Evolutionary conservation across 2,888 invertebrate genomes (phyloP).

Genomic region (Cephus pygmeus): DNA sequence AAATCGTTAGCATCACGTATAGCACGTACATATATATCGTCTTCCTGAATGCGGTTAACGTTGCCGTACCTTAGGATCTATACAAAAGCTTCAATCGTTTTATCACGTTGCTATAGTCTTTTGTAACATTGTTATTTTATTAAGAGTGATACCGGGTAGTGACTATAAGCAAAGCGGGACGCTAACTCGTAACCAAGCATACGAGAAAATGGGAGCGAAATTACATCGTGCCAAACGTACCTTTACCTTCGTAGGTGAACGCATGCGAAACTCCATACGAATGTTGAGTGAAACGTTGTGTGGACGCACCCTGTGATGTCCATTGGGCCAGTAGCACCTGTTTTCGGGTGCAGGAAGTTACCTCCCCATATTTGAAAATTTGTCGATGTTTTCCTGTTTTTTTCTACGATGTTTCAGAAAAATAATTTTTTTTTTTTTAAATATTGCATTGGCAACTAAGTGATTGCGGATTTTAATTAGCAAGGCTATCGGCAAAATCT

Average conservation of each 20-base stretch:
- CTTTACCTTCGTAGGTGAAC: slow-evolving; percentile 17
- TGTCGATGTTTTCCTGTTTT: too few species aligned
- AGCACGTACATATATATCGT: not conserved
- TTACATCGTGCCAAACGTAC: slow-evolving; percentile 18
- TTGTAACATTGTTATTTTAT: not conserved
- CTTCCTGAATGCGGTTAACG: not conserved
- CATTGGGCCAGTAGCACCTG: too few species aligned
- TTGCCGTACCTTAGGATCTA: not conserved
- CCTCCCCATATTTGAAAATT: too few species aligned
- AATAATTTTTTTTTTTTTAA: too few species aligned
- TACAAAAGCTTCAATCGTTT: not conserved
- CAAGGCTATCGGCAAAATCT: too few species aligned
- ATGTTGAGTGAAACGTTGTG: too few species aligned
- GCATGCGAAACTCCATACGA: not conserved
- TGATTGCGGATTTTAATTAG: too few species aligned
- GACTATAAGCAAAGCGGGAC: not conserved
- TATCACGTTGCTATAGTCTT: not conserved
- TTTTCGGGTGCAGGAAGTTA: too few species aligned
- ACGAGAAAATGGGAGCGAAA: slow-evolving; percentile 16
- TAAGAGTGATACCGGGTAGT: not conserved
- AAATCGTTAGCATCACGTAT: not conserved
- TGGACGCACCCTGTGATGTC: too few species aligned
- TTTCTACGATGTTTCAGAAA: too few species aligned
- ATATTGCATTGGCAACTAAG: too few species aligned
- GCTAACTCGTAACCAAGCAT: too few species aligned